These are phyloP conservation scores for Cotesia chilonis DNA, from an alignment of 1,140 invertebrate species.

Conservation along the genomic window DNA sequence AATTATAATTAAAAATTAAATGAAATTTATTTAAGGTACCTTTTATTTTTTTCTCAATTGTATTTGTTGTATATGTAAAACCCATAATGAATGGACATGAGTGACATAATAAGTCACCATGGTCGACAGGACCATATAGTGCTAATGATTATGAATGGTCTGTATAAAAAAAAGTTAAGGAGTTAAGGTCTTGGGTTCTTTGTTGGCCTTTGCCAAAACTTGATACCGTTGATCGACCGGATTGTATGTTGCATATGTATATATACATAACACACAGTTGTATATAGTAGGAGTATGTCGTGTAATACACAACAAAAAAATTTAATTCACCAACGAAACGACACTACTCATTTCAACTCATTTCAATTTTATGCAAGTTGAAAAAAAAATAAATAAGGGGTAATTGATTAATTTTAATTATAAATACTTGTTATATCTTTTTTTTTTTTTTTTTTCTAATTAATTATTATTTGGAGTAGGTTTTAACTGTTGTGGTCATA, in stretches of 20 bases:
- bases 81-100: conserved; percentile 39
- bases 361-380: conserved; percentile 28
- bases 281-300: too few species aligned
- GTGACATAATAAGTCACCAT: conserved; percentile 55
- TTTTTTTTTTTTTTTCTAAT: too few species aligned
- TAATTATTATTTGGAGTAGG: too few species aligned
- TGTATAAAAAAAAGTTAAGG: conserved; percentile 1
- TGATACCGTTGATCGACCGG: conserved; percentile 37
- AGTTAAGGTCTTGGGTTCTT: conserved; percentile 10
- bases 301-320: too few species aligned
- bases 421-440: conserved; percentile 19
- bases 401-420: conserved; percentile 35
- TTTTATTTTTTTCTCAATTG: conserved; percentile 18
- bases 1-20: too few species aligned
- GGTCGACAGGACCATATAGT: conserved; percentile 47
- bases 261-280: conserved; percentile 9
- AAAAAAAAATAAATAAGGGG: conserved; percentile 4
- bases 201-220: conserved; percentile 27
- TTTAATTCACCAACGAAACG: background rate
- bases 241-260: background rate
- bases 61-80: conserved; percentile 29
- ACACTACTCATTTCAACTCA: conserved; percentile 14
- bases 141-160: conserved; percentile 59
- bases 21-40: background rate
- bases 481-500: too few species aligned